Conservation (phyloP, 2,113 vertebrate species). For the cattle (Bos taurus) region ARS-UCD2.0 NC_037354.1:10350001-10350500, state of each 20-base stretch:
- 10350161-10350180: not conserved
- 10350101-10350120: not conserved
- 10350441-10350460: not conserved
- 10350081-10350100: not conserved
- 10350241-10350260: not conserved
- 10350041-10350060: too few relatives aligned
- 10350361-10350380: not conserved
- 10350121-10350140: not conserved
- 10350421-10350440: not conserved
- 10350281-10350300: not conserved
- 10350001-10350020: too few relatives aligned
- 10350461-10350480: not conserved
- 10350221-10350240: not conserved
- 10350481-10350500: not conserved
- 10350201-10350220: not conserved
- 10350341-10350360: not conserved
- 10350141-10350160: not conserved
- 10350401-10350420: not conserved
- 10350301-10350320: not conserved
- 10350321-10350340: not conserved
- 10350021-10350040: too few relatives aligned
- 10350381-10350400: not conserved
- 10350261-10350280: not conserved
- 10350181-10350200: not conserved
- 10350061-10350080: not conserved